Evolutionary conservation across 2,797 vertebrate species (phyloP).

Genomic region (Linurgus olivaceus): DNA sequence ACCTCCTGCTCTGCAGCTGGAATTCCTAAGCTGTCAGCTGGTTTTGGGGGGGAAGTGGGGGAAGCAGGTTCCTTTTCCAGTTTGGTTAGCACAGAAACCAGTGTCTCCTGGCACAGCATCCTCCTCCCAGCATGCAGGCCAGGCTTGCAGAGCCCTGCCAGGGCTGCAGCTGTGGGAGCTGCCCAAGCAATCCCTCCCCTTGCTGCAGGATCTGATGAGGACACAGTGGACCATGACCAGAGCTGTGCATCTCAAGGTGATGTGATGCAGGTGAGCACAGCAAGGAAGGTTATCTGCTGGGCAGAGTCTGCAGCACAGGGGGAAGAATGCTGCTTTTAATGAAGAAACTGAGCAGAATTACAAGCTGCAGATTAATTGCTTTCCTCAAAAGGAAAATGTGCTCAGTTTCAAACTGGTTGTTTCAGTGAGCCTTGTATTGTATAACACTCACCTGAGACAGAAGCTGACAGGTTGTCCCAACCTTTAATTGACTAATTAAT

Average conservation of each 20-base stretch:
- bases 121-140: background rate
- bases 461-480: constrained; percentile 63
- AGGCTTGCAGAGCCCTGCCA: background rate
- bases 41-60: background rate
- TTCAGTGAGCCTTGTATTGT: constrained; percentile 39
- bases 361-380: constrained; percentile 57
- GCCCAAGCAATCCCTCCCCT: background rate
- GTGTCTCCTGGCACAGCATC: background rate
- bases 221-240: background rate
- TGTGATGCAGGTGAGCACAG: constrained; percentile 38
- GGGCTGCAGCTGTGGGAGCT: background rate
- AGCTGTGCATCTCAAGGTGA: background rate
- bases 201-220: background rate
- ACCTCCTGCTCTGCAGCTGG: background rate
- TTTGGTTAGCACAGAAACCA: background rate
- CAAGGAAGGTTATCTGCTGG: background rate
- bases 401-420: constrained; percentile 47
- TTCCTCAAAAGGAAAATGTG: constrained; percentile 53
- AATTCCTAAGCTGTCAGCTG: background rate
- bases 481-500: constrained; percentile 68
- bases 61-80: background rate
- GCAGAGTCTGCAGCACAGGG: background rate
- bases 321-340: background rate
- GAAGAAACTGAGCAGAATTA: constrained; percentile 39
- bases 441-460: constrained; percentile 63